phyloP scores from a whole-genome alignment of 2,113 vertebrate genomes.

The Clinocottus analis region DNA sequence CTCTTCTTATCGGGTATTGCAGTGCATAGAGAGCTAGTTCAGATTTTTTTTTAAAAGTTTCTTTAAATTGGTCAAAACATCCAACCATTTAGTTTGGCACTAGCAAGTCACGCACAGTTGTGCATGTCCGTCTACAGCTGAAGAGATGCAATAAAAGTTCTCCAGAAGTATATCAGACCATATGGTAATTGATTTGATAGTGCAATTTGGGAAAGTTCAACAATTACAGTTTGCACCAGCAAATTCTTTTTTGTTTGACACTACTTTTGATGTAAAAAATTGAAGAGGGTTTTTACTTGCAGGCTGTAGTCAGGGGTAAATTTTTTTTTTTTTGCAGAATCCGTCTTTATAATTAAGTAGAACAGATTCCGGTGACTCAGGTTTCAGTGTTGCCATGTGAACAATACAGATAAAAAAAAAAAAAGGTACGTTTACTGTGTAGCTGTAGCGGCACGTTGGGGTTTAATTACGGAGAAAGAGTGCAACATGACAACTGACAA shows the following conservation, averaged over 20 bases:
- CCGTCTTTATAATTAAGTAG: background rate
- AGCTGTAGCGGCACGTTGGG: background rate
- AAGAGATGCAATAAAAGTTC: background rate
- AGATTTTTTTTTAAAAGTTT: too few species aligned
- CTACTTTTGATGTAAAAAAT: background rate
- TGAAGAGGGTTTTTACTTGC: background rate
- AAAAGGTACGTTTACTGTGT: background rate
- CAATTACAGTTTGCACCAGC: background rate
- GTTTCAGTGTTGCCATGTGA: slow-evolving; percentile 28
- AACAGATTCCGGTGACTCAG: background rate
- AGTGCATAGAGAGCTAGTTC: too few species aligned
- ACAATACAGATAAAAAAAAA: slow-evolving; percentile 6
- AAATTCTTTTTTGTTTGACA: background rate
- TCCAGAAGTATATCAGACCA: background rate
- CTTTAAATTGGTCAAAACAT: too few species aligned
- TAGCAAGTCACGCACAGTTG: too few species aligned
- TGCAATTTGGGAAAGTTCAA: background rate
- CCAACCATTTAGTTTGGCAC: too few species aligned
- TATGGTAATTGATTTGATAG: too few species aligned
- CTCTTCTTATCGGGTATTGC: too few species aligned
- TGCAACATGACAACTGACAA: background rate
- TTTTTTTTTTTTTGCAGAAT: background rate
- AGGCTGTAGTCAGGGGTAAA: background rate
- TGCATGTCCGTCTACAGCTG: too few species aligned
- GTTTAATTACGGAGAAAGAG: slow-evolving; percentile 4